A percentile compares a stretch with the other conserved stretches of the same genome.
These are phyloP conservation scores for Axinella damicornis DNA, from an alignment of 37 sponge, comb jelly and placozoan genomes.

Conservation along the genomic window DNA sequence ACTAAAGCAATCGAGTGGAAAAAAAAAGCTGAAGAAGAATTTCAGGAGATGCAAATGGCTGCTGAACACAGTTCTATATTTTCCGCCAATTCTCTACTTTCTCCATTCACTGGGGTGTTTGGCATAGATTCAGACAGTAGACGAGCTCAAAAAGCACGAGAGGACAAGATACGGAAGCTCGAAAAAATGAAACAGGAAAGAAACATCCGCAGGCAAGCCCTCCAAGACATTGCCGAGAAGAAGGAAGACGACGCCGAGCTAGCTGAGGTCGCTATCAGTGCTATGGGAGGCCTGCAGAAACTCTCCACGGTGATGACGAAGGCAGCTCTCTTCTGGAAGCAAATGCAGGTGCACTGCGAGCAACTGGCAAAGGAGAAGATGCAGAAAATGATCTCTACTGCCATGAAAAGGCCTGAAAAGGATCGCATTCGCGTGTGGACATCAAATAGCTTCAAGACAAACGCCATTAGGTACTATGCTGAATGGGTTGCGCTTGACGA, in stretches of 20 bases:
- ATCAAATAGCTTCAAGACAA: slow-evolving; percentile 27
- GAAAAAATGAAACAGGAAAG: neutral
- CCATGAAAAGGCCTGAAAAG: slow-evolving; percentile 35
- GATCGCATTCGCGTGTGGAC: slow-evolving; percentile 54
- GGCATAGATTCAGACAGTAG: neutral
- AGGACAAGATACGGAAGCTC: neutral
- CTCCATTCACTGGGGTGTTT: neutral
- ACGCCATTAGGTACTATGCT: slow-evolving; percentile 58
- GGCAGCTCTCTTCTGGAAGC: slow-evolving; percentile 74
- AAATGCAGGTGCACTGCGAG: slow-evolving; percentile 65
- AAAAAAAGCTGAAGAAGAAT: neutral
- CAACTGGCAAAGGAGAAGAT: slow-evolving; percentile 18
- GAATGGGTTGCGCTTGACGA: slow-evolving; percentile 74
- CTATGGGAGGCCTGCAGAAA: slow-evolving; percentile 47
- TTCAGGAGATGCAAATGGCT: neutral
- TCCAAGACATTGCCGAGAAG: neutral
- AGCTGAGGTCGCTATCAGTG: slow-evolving; percentile 45
- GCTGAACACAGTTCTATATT: neutral
- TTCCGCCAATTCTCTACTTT: neutral
- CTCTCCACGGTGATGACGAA: slow-evolving; percentile 75
- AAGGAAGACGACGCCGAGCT: no score
- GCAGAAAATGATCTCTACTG: slow-evolving; percentile 26
- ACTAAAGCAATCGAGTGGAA: neutral
- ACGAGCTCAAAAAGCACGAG: neutral
- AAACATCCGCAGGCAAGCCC: slow-evolving; percentile 2